phyloP scores from a whole-genome alignment of 2,797 vertebrate species.

The Anolis apletophallus region DNA sequence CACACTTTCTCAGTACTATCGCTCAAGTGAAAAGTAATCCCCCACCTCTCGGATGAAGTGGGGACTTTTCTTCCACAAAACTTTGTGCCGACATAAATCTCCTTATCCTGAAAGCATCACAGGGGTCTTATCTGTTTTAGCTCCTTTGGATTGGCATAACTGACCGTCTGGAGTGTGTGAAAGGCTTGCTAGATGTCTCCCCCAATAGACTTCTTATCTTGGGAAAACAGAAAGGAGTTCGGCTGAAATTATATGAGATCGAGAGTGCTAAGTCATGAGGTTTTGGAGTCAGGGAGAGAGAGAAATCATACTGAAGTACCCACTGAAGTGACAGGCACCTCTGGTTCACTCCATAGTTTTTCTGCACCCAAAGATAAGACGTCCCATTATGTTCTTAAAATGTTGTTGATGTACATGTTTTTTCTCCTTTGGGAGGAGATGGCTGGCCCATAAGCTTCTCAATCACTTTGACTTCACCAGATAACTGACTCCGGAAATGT shows the following conservation, averaged over 20 bases:
- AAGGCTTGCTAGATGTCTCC: background rate
- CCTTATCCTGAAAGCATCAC: background rate
- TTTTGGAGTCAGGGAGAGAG: background rate
- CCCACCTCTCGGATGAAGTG: background rate
- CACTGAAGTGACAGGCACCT: background rate
- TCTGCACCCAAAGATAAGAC: conserved; percentile 20
- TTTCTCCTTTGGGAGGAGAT: background rate
- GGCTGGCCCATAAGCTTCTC: background rate
- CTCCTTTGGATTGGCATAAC: background rate
- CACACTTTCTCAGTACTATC: background rate
- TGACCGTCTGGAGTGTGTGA: background rate
- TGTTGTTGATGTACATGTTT: background rate
- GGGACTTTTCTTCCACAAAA: background rate
- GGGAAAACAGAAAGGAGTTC: background rate
- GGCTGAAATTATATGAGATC: background rate
- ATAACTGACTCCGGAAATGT: conserved; percentile 1
- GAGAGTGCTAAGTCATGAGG: conserved; percentile 14
- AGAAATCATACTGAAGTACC: background rate
- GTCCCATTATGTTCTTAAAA: background rate
- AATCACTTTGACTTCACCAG: background rate
- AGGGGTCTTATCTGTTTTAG: background rate
- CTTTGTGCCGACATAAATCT: background rate
- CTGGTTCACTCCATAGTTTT: background rate
- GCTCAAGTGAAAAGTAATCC: background rate
- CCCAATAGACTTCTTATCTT: background rate